Evolutionary conservation across 2,888 invertebrate genomes (phyloP).

Genomic region (Caenorhabditis macrosperma): DNA sequence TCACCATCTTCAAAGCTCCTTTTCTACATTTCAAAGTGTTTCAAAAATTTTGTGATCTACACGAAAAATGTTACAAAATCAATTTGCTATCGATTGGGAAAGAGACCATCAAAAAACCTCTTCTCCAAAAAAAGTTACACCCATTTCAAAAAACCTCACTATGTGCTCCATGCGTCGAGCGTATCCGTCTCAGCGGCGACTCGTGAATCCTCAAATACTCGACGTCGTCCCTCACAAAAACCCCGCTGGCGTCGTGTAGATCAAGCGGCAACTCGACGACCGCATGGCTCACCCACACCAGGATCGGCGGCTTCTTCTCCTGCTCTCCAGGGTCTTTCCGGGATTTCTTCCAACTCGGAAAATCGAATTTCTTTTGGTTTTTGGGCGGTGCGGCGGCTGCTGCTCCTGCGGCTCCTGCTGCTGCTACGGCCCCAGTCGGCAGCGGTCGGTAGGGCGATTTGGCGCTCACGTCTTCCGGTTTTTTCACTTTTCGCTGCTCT

Average conservation of each 20-base stretch:
- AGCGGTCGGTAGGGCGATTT: too few relatives aligned
- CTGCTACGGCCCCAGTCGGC: too few relatives aligned
- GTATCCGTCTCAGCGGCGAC: constrained; percentile 1
- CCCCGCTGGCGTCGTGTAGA: too few relatives aligned
- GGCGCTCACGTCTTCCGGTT: too few relatives aligned
- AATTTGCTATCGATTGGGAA: too few relatives aligned
- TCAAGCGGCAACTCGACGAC: constrained; percentile 27
- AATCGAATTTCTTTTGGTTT: background rate
- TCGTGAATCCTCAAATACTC: constrained; percentile 26
- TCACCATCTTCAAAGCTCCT: background rate
- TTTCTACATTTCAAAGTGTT: background rate
- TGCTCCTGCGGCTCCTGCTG: too few relatives aligned
- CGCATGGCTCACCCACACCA: constrained; percentile 43
- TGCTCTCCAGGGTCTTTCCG: background rate
- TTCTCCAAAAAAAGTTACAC: too few relatives aligned
- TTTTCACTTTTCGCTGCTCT: background rate
- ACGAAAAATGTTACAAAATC: too few relatives aligned
- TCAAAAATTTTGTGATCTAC: too few relatives aligned
- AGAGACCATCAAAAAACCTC: too few relatives aligned
- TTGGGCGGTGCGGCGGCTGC: too few relatives aligned
- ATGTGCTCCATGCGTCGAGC: background rate
- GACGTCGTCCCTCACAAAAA: background rate
- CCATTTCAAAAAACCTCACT: background rate
- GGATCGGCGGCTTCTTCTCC: constrained; percentile 44
- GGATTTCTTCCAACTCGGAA: background rate